These are phyloP conservation scores for Porites rus DNA, from an alignment of 92 coral and sea anemone species.

Conservation along the genomic window DNA sequence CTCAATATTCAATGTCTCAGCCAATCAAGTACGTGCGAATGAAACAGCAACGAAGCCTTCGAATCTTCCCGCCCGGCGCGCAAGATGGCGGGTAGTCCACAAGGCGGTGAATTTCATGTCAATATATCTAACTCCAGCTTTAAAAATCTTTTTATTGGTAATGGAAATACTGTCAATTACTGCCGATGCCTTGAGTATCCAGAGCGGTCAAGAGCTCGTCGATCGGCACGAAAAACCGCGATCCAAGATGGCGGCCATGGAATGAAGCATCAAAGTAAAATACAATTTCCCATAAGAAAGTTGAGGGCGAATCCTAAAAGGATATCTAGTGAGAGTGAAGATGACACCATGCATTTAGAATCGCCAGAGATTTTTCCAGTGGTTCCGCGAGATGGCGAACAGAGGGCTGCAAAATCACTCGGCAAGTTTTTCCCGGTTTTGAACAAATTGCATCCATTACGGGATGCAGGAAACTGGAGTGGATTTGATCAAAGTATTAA, in stretches of 20 bases:
- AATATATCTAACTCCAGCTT: not conserved
- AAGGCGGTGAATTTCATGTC: not conserved
- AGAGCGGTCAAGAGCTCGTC: not conserved
- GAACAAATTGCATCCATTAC: constrained; percentile 63
- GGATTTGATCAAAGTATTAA: constrained; percentile 26
- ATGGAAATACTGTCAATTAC: not conserved
- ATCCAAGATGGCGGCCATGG: constrained; percentile 24
- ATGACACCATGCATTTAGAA: not conserved
- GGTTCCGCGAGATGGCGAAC: not conserved
- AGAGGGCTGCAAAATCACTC: constrained; percentile 1
- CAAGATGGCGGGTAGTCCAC: not conserved
- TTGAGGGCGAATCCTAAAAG: not conserved
- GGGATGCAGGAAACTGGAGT: constrained; percentile 75
- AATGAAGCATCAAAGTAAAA: not conserved
- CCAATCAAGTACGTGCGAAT: not conserved
- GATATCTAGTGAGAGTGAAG: constrained; percentile 7
- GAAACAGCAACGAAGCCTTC: not conserved
- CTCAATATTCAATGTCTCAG: not conserved
- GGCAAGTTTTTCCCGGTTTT: constrained; percentile 11
- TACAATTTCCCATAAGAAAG: constrained; percentile 17
- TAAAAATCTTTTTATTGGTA: not conserved
- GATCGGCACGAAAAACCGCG: constrained; percentile 6
- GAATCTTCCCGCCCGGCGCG: not conserved
- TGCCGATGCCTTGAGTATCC: not conserved
- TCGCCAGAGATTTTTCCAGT: not conserved